Conservation (phyloP, 2,888 invertebrate genomes). For the Blastobasis adustella region DNA sequence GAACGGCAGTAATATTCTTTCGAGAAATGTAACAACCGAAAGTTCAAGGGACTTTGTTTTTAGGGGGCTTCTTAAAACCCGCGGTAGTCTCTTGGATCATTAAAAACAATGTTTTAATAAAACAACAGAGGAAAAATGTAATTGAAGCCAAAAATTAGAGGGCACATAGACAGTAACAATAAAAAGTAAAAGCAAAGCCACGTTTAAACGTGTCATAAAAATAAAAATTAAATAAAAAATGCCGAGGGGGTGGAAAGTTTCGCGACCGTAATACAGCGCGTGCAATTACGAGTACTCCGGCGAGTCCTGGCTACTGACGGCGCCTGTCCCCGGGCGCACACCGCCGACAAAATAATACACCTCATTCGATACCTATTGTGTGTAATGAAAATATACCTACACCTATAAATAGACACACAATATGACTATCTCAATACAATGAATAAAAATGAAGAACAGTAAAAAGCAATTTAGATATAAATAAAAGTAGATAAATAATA, state of each 20-base stretch:
- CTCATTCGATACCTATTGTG: not conserved
- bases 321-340: slow-evolving; percentile 30
- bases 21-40: no score
- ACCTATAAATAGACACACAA: not conserved
- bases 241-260: slow-evolving; percentile 66
- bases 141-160: slow-evolving; percentile 71
- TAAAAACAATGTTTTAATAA: slow-evolving; percentile 67
- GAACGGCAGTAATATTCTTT: no score
- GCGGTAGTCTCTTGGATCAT: slow-evolving; percentile 31
- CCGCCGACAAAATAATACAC: not conserved
- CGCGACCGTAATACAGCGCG: slow-evolving; percentile 45
- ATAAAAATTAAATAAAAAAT: slow-evolving; percentile 73
- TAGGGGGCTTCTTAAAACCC: no score
- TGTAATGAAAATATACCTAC: not conserved
- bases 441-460: slow-evolving; percentile 9
- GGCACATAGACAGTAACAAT: slow-evolving; percentile 71
- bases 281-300: no score
- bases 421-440: not conserved
- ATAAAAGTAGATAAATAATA: slow-evolving; percentile 18
- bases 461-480: slow-evolving; percentile 19
- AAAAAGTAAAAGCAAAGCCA: slow-evolving; percentile 72
- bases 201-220: slow-evolving; percentile 73
- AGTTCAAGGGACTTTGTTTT: no score
- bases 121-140: slow-evolving; percentile 56
- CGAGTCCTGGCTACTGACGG: no score